Conservation (phyloP, 2,888 invertebrate species). For the Lepidochitona cinerea region DNA sequence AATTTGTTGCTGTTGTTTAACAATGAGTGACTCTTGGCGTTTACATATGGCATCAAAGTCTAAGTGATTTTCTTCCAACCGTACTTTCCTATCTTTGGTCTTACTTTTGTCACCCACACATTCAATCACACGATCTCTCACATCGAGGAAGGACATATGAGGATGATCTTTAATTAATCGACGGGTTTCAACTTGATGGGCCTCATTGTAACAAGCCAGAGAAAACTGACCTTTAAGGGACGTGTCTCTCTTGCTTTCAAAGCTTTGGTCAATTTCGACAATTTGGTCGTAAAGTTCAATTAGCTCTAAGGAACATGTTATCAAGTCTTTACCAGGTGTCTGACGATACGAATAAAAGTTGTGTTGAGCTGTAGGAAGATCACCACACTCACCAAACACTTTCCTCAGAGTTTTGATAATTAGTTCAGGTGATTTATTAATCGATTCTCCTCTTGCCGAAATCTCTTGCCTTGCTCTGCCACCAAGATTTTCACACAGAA, state of each 20-base stretch:
- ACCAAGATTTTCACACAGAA: too few relatives aligned
- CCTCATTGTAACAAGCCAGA: conserved; percentile 8
- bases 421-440: too few relatives aligned
- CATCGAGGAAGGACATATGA: conserved; percentile 3
- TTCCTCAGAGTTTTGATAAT: too few relatives aligned
- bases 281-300: conserved; percentile 17
- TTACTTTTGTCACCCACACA: too few relatives aligned
- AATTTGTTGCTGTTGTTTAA: too few relatives aligned
- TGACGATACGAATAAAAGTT: conserved; percentile 10
- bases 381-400: conserved; percentile 16
- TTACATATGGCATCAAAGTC: too few relatives aligned
- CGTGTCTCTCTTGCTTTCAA: neutral
- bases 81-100: too few relatives aligned
- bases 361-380: conserved; percentile 8
- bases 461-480: too few relatives aligned
- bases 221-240: conserved; percentile 13
- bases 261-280: neutral
- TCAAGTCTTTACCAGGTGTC: conserved; percentile 9
- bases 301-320: conserved; percentile 10
- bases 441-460: too few relatives aligned
- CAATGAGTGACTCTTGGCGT: too few relatives aligned
- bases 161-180: conserved; percentile 8
- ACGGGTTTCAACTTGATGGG: conserved; percentile 5
- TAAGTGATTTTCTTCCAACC: too few relatives aligned
- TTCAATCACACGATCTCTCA: conserved; percentile 3